Evolutionary conservation across 2,113 vertebrate genomes (phyloP).

Genomic region (Trochalopteron elliotii): DNA sequence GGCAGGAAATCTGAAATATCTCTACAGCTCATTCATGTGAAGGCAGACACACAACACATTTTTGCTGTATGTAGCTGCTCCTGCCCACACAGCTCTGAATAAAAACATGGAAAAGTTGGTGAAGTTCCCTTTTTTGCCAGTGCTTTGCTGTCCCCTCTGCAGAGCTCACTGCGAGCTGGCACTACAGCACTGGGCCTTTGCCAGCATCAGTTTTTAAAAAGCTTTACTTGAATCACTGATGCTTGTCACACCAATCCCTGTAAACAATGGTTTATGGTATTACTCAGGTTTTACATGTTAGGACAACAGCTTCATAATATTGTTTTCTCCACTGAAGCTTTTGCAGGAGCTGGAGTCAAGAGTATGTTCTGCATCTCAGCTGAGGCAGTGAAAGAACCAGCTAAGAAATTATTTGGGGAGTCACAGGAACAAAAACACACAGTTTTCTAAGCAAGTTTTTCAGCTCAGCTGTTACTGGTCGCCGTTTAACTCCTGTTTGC

Average conservation of each 20-base stretch:
- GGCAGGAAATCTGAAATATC: neutral
- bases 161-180: neutral
- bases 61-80: neutral
- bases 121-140: neutral
- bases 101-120: neutral
- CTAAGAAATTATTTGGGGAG: neutral
- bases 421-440: neutral
- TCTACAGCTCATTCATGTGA: neutral
- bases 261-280: neutral
- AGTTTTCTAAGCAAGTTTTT: neutral
- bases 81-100: neutral
- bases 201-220: neutral
- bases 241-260: neutral
- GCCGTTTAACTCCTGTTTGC: neutral
- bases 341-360: neutral
- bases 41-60: neutral
- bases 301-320: neutral
- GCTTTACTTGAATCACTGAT: neutral
- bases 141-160: neutral
- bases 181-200: neutral
- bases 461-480: neutral
- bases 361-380: neutral
- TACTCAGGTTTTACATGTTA: neutral
- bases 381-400: neutral
- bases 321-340: neutral